A percentile compares a stretch with the other conserved stretches of the same genome.
Conservation (phyloP, 2,888 invertebrate genomes). For the Oscheius myriophilus region DNA sequence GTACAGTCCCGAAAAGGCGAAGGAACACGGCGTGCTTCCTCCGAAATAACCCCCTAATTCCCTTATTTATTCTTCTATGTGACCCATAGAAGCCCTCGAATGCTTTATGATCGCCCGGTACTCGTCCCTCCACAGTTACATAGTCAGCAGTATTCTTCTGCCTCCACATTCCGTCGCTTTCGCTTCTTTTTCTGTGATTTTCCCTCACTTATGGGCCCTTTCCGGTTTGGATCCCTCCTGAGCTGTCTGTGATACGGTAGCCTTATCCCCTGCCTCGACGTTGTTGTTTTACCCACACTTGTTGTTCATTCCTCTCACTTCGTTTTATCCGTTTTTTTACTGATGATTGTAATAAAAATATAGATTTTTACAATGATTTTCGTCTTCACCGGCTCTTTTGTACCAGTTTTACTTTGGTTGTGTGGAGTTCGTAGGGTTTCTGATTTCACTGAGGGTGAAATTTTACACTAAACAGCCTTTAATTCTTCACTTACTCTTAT, state of each 20-base stretch:
- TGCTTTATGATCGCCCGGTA: conserved; percentile 21
- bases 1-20: conserved; percentile 64
- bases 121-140: background rate
- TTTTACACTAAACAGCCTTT: conserved; percentile 2
- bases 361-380: too few relatives aligned
- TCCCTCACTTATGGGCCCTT: conserved; percentile 1
- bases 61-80: background rate
- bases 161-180: conserved; percentile 1
- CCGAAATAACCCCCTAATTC: conserved; percentile 14
- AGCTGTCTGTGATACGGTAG: background rate
- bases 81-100: conserved; percentile 6
- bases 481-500: too few relatives aligned
- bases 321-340: conserved; percentile 13
- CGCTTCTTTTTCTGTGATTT: background rate
- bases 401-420: background rate
- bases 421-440: background rate
- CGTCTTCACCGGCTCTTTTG: too few relatives aligned
- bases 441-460: conserved; percentile 6
- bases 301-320: conserved; percentile 4
- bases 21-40: conserved; percentile 37
- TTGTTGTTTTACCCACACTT: background rate
- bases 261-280: background rate
- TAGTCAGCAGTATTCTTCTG: conserved; percentile 5
- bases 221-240: background rate
- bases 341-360: conserved; percentile 9